phyloP scores from a whole-genome alignment of 1,140 invertebrate genomes.

The Choristoneura fumiferana region DNA sequence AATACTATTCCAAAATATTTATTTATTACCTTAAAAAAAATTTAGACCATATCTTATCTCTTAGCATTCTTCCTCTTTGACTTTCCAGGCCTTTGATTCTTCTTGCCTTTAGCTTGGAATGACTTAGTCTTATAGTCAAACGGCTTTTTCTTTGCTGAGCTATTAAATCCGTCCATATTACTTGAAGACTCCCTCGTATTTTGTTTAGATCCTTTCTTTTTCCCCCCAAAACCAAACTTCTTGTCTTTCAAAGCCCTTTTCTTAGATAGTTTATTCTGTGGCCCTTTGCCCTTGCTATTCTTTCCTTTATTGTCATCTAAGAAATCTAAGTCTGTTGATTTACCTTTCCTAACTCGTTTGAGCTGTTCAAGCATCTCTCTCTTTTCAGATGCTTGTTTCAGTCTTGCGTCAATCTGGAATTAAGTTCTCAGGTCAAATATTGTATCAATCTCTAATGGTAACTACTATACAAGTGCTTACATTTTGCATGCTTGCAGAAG shows the following conservation, averaged over 20 bases:
- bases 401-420: constrained; percentile 87
- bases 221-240: constrained; percentile 97
- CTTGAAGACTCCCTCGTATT: constrained; percentile 91
- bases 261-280: constrained; percentile 75
- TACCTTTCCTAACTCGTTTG: constrained; percentile 92
- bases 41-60: constrained; percentile 40
- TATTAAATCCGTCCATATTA: constrained; percentile 81
- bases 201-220: constrained; percentile 93
- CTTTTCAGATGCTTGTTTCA: constrained; percentile 88
- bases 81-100: constrained; percentile 80
- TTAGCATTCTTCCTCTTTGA: constrained; percentile 81
- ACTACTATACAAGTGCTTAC: too few relatives aligned
- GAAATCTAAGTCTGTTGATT: constrained; percentile 88
- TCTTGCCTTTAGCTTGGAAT: constrained; percentile 59
- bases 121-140: constrained; percentile 49
- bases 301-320: constrained; percentile 86
- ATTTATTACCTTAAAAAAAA: constrained; percentile 1
- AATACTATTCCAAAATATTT: constrained; percentile 15
- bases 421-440: too few relatives aligned
- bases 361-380: constrained; percentile 90
- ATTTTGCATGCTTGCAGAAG: too few relatives aligned
- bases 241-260: constrained; percentile 87
- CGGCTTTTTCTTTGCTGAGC: constrained; percentile 67
- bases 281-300: constrained; percentile 69
- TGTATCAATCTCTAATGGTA: too few relatives aligned